Conservation (phyloP, 2,888 invertebrate genomes). For the Hedya salicella region DNA sequence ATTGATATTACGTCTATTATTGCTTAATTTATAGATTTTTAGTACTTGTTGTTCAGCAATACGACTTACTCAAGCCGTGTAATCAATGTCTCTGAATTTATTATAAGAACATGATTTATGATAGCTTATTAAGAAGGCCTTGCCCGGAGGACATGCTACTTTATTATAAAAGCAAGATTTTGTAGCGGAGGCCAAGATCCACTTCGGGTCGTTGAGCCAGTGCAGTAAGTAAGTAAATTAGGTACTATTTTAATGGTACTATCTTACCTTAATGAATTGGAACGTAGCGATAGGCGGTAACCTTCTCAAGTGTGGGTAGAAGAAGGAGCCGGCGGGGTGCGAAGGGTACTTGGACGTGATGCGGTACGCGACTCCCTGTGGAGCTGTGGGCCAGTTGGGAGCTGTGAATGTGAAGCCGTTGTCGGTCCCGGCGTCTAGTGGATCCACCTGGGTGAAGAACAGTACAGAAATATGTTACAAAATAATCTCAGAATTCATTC, state of each 20-base stretch:
- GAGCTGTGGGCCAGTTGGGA: conserved; percentile 97
- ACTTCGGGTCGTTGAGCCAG: too few species aligned
- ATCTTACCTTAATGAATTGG: conserved; percentile 93
- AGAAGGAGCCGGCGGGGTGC: conserved; percentile 97
- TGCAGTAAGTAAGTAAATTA: too few species aligned
- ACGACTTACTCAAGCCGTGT: too few species aligned
- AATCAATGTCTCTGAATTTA: conserved; percentile 8
- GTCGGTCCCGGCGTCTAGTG: conserved; percentile 97
- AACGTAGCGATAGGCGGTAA: conserved; percentile 96
- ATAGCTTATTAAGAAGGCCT: too few species aligned
- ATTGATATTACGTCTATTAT: not conserved
- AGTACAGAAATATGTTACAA: not conserved
- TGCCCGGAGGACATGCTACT: too few species aligned
- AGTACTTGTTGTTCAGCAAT: too few species aligned
- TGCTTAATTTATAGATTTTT: conserved; percentile 1
- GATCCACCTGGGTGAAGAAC: conserved; percentile 88
- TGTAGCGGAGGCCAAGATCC: too few species aligned
- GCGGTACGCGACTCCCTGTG: conserved; percentile 94
- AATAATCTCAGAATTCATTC: too few species aligned
- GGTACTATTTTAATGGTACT: too few species aligned
- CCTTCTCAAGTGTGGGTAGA: conserved; percentile 94
- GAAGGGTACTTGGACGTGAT: conserved; percentile 95
- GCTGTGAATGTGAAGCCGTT: conserved; percentile 98
- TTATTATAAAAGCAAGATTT: too few species aligned
- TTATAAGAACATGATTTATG: not conserved